These are phyloP conservation scores for Pyrocoelia pectoralis DNA, from an alignment of 2,888 invertebrate genomes.

Conservation along the genomic window DNA sequence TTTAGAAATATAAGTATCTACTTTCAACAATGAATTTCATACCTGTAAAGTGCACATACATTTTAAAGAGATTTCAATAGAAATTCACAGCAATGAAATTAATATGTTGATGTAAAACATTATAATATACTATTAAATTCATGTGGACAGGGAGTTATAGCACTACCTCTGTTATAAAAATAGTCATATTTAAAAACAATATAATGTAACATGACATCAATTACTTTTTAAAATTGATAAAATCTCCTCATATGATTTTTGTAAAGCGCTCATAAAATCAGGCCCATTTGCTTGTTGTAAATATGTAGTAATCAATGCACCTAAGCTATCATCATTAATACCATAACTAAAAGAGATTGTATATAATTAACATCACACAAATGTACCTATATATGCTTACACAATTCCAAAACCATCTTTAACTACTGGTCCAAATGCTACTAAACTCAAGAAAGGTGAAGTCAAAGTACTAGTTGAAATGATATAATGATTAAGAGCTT, in stretches of 20 bases:
- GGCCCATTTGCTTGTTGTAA: slow-evolving; percentile 73
- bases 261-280: slow-evolving; percentile 75
- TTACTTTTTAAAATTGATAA: slow-evolving; percentile 40
- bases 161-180: background rate
- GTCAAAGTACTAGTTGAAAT: slow-evolving; percentile 95
- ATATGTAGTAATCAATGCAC: slow-evolving; percentile 85
- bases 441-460: slow-evolving; percentile 84
- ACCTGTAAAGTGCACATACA: too few species aligned
- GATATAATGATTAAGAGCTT: slow-evolving; percentile 84
- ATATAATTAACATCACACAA: too few species aligned
- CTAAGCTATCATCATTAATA: slow-evolving; percentile 82
- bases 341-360: slow-evolving; percentile 77
- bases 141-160: too few species aligned
- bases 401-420: slow-evolving; percentile 92
- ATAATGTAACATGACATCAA: background rate
- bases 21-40: too few species aligned
- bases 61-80: too few species aligned
- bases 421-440: slow-evolving; percentile 94
- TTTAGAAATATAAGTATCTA: too few species aligned
- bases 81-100: too few species aligned
- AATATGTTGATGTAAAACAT: too few species aligned
- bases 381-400: slow-evolving; percentile 70
- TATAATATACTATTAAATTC: background rate
- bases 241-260: slow-evolving; percentile 77
- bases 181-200: background rate